Base-by-base conservation (phyloP, 2,797 vertebrate genomes). In the Nannoperca obscura region DNA sequence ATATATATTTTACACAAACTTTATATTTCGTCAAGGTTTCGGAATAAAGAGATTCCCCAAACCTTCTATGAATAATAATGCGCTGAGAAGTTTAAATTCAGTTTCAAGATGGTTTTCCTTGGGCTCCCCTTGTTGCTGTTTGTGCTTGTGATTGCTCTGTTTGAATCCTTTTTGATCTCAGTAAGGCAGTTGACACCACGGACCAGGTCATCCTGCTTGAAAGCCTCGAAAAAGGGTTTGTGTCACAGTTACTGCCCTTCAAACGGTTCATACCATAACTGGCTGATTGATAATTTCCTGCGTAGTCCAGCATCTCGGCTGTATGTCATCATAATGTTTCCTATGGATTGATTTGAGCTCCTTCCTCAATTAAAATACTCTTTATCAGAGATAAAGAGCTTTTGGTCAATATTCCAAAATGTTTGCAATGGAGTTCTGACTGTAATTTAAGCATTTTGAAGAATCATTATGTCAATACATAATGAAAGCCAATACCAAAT, bases 151-250 rank as follows among this genome's bases (percentile, higher is more conserved):
- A 81, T 77, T 80, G 77, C 70, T 65, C 73, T 6, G 58, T 85
- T 84, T 83, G 75, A 86, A 80, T 79, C 68, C 76, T 24, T 86
- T 90, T 82, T 88, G 83, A 89, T 88, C 80, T 81, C 85, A 53
- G 55, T 34, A 38, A 83, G 77, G 62, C 74, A 36, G 76, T 74
- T 85, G 83, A 90, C 81, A 80, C 67, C 40, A 7, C 67, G 32
- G 66, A 80, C 81, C 80, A 57, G 85, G 87, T 87, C 87, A 82
- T 76, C 58, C 32, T 54, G 64, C 85, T 80, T 79, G 68, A 90
- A 88, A 86, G 84, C 89, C 73, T 69, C 6, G 4, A 59, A 86
- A 86, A 86, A 32, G 57, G 76, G 76, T 83, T 84, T 57, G 70
- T 82, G 84, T 87, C 85, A 85, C 81, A 80, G 85, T 79, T 74